phyloP scores from a whole-genome alignment of 1,140 invertebrate species.

The Grapholita molesta region DNA sequence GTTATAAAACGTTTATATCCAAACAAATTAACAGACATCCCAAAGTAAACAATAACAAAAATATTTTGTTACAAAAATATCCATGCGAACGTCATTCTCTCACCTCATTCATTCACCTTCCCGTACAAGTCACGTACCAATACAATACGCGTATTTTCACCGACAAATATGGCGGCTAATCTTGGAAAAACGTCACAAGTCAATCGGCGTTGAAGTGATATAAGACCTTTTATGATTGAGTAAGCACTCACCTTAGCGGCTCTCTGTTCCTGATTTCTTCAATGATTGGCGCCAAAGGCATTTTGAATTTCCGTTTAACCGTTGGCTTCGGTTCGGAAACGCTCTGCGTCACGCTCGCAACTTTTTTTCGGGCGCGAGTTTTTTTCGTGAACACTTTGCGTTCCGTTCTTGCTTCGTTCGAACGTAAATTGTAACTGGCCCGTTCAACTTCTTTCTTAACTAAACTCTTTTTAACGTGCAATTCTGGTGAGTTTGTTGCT shows the following conservation, averaged over 20 bases:
- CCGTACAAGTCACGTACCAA: conserved; percentile 19
- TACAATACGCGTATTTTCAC: conserved; percentile 10
- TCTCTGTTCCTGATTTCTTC: conserved; percentile 60
- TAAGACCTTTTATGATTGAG: neutral
- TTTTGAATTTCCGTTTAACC: conserved; percentile 50
- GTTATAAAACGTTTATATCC: too few relatives aligned
- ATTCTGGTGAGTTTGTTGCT: conserved; percentile 40
- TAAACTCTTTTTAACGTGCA: conserved; percentile 26
- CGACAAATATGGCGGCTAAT: neutral
- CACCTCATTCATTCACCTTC: neutral
- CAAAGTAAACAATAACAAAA: neutral
- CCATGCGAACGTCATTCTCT: neutral
- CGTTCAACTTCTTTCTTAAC: conserved; percentile 40
- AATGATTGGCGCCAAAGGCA: conserved; percentile 62
- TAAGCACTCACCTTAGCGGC: conserved; percentile 20
- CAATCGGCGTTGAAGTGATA: neutral
- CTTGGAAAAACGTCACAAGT: neutral
- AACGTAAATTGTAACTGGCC: conserved; percentile 61
- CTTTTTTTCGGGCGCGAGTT: conserved; percentile 24
- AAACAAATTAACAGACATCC: neutral
- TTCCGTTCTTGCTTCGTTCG: conserved; percentile 53
- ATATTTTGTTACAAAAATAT: neutral
- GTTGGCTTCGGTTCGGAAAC: conserved; percentile 37
- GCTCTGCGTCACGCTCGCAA: conserved; percentile 26
- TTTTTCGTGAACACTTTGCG: conserved; percentile 49